phyloP scores from a whole-genome alignment of 2,888 invertebrate species.

The Pycnomerus fuliginosus region DNA sequence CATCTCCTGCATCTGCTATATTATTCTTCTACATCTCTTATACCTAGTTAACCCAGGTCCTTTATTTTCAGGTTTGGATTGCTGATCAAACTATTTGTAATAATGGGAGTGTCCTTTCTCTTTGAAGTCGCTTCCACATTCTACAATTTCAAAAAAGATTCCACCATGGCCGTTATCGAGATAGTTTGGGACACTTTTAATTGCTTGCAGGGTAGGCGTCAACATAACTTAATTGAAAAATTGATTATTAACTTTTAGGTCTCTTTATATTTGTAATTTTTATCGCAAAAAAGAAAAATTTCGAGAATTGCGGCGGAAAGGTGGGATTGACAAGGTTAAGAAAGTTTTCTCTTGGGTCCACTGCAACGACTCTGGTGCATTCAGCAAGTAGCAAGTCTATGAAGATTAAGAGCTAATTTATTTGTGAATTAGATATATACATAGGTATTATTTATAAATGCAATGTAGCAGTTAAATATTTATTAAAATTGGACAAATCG shows the following conservation, averaged over 20 bases:
- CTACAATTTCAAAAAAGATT: slow-evolving; percentile 56
- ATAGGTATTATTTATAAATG: no score
- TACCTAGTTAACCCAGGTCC: no score
- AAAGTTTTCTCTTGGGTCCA: slow-evolving; percentile 19
- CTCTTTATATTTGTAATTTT: slow-evolving; percentile 72
- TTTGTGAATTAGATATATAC: no score
- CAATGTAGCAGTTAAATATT: no score
- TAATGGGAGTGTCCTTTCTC: slow-evolving; percentile 78
- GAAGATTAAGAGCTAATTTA: no score
- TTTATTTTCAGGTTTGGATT: slow-evolving; percentile 71
- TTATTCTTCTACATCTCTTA: no score
- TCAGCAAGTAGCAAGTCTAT: no score
- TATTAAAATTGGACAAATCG: no score
- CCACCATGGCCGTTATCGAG: slow-evolving; percentile 48
- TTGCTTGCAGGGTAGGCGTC: slow-evolving; percentile 66
- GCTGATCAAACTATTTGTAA: slow-evolving; percentile 73
- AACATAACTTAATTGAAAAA: no score
- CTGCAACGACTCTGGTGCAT: no score
- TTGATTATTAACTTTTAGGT: no score
- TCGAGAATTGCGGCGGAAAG: slow-evolving; percentile 59
- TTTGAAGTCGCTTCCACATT: slow-evolving; percentile 65
- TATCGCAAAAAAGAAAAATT: slow-evolving; percentile 68
- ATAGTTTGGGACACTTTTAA: slow-evolving; percentile 64
- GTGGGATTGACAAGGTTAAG: slow-evolving; percentile 43
- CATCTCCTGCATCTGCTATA: no score